Evolutionary conservation across 1,140 invertebrate species (phyloP), one percentile per base, ranked within the genome.

Genomic region (Steinernema khuongi): DNA sequence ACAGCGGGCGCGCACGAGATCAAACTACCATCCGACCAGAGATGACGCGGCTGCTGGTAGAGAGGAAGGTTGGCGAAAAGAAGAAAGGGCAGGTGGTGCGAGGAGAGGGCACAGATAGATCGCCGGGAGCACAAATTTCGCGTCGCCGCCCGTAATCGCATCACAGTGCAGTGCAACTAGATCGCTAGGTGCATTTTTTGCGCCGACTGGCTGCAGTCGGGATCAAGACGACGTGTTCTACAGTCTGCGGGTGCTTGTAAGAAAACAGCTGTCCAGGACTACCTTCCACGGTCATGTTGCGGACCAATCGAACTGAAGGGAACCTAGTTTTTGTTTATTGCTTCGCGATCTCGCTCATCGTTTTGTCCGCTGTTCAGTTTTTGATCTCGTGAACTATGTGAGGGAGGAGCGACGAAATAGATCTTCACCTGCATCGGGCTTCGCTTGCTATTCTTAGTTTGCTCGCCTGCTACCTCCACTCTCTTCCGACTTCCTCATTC

Each of bases 311-410:
- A 60, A 26, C 14, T 60, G 50, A 60, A 60, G 11, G 19, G 50
- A n/a, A n/a, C n/a, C n/a, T 22, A 7, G 50, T 60, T 22, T 60
- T 60, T 60, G 50, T 60, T 60, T 60, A 60, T 60, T 26, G 19
- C 50, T 60, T 60, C 50, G 50, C 50, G 19, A n/a, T 60, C 19
- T 60, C 26, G 11, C 50, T 60, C 50, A 22, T 17, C 50, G 50
- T 60, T 14, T 60, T 60, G 50, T 60, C 50, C 50, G 50, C 50
- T 60, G 50, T 60, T 60, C 50, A 60, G 19, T 60, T 60, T 60
- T 60, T 60, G 50, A 60, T 60, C 50, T 60, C 50, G 50, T 60
- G 50, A 60, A 60, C 50, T 60, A 60, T 60, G 50, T 60, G 50
- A 60, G 50, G 50, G 50, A 60, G 50, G 50, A 60, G 50, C 22